These are phyloP conservation scores for Crambe crambe DNA, from an alignment of 37 sponge, comb jelly and placozoan genomes.

Conservation along the genomic window DNA sequence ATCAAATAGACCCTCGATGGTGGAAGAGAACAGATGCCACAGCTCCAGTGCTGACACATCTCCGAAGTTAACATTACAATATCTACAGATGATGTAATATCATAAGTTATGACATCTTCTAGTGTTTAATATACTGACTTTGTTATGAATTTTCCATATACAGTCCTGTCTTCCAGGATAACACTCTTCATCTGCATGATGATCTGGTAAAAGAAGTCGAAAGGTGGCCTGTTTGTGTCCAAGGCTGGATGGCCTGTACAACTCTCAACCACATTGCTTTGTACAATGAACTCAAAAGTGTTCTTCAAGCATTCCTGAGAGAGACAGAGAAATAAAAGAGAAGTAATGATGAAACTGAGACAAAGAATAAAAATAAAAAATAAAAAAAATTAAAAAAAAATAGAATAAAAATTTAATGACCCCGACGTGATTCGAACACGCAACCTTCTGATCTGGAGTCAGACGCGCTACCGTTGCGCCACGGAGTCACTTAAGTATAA, in stretches of 20 bases:
- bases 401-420: slow-evolving; percentile 47
- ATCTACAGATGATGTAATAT: neutral
- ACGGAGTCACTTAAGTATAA: slow-evolving; percentile 62
- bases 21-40: slow-evolving; percentile 49
- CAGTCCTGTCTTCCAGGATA: slow-evolving; percentile 51
- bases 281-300: slow-evolving; percentile 76
- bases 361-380: neutral
- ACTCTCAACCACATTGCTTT: slow-evolving; percentile 41
- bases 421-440: slow-evolving; percentile 96
- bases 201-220: slow-evolving; percentile 66
- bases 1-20: slow-evolving; percentile 56
- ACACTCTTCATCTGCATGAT: slow-evolving; percentile 53
- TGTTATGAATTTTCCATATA: slow-evolving; percentile 49
- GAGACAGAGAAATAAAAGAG: neutral
- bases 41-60: slow-evolving; percentile 53
- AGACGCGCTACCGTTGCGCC: slow-evolving; percentile 98
- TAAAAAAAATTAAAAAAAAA: neutral
- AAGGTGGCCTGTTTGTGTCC: slow-evolving; percentile 29
- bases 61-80: slow-evolving; percentile 43
- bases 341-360: neutral
- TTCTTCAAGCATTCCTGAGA: slow-evolving; percentile 62
- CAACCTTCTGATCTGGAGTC: slow-evolving; percentile 98
- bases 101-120: neutral
- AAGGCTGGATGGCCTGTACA: slow-evolving; percentile 1
- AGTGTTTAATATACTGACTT: slow-evolving; percentile 19